Base-by-base conservation (phyloP, 1,140 invertebrate genomes). In the Drosophila triauraria region DNA sequence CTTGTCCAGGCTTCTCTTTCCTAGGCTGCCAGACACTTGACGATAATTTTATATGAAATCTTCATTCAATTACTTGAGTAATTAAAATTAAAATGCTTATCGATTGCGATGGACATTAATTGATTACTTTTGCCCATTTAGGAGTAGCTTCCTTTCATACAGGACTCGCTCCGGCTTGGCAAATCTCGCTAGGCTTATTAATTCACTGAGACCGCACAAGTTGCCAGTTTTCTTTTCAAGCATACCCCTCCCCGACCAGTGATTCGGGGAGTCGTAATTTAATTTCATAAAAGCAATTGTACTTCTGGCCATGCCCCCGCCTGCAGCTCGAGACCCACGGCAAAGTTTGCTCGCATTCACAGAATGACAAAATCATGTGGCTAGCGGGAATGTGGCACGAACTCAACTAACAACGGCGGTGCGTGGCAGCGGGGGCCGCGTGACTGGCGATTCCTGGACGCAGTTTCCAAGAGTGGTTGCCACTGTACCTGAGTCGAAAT, bases 251-350 rank as follows among this genome's bases (percentile, higher is more conserved):
- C 30, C 15, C n/a, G 20, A 2, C 13, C 17, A 5, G 27, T 32
- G 8, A 48, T 44, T 48, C n/a, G 25, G 40, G 40, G 56, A 70
- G 63, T 50, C 53, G 80, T 83, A 88, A 87, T 87, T 87, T 87
- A 87, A 87, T 87, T 87, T 87, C 71, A 87, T 87, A 87, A 87
- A 87, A 87, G 80, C 83, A 87, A 87, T 87, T 83, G 83, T 87
- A 79, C 77, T 75, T 50, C 27, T 76, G 51, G 23, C 44, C 17
- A 51, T 38, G 13, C 12, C 17, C 27, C 10, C 13, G 20, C 5
- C n/a, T 27, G 7, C 13, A 30, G 3, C 27, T 12, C 43, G 10
- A n/a, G 30, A 15, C 68, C 48, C 50, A 50, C 56, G 48, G 58
- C 64, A 75, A 85, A 85, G 68, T 86, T 86, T 72, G 56, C 63